Evolutionary conservation across 2,888 invertebrate species (phyloP), one percentile per base, ranked within the genome.

Genomic region (Kuschelorhynchus macadamiae): DNA sequence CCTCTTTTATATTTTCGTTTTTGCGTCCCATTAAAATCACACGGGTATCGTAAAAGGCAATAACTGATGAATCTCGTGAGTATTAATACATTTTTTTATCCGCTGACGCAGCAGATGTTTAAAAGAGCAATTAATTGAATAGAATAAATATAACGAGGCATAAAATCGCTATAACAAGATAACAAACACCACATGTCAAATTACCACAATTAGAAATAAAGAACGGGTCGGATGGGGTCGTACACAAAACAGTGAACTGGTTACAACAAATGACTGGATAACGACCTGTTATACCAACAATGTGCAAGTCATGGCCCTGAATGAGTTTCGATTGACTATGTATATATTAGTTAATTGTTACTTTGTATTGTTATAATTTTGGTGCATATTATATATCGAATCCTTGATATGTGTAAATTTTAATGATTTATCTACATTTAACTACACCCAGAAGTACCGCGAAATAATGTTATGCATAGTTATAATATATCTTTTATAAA

Each of bases 151-250:
- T 75, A 74, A 76, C 73, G 67, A 70, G 66, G 71, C 75, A 72
- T 75, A 72, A 76, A 77, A 77, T 76, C 72, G 66, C 18, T 25
- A 70, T 70, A 72, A 75, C 74, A 72, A 73, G 72, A 71, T 72
- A 68, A 73, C 68, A 68, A 75, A 73, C 72, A 72, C 72, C 70
- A 70, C 66, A 74, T 70, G 76, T 77, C 76, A 75, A 76, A 76
- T 77, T 74, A 76, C 76, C 74, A 76, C 75, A 76, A 76, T 76
- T 75, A 76, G 62, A 70, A 74, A 75, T 74, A 74, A 73, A 74
- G 75, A 71, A 72, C 73, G 75, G 73, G 71, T 72, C 60, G n/a
- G 59, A 62, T 67, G 67, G 67, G 67, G 72, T 72, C 61, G 68
- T 64, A 67, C 71, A 52, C 52, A 33, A 30, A 39, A 36, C 71